Base-by-base conservation (phyloP, 2,888 invertebrate genomes). In the Limenitis camilla region DNA sequence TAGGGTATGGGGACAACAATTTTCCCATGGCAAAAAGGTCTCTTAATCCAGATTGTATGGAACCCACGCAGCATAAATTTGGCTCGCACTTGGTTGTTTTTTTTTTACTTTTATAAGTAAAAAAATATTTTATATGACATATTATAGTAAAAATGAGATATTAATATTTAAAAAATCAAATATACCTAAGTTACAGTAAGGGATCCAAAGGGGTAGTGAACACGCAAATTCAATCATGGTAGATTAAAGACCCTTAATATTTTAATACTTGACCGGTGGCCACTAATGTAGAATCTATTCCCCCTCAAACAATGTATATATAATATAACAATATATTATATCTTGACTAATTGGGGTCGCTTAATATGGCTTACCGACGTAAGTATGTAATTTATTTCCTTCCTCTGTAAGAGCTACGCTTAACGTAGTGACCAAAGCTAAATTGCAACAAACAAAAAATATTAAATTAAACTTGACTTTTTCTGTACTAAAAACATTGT, bases 151-250 rank as follows among this genome's bases (percentile, higher is more conserved):
- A 19, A 1, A n/a, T n/a, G n/a, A 19, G 19, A 19, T 31, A 32
- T 19, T 9, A 28, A 9, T 42, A 32, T 5, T 42, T 5, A 8
- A 42, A 27, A 40, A 11, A 9, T 7, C 6, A 69, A n/a, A n/a
- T n/a, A n/a, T 74, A 72, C 74, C 72, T 71, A 74, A 74, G 36
- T 40, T 42, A 40, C 5, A 10, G 71, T 69, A 65, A 36, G 61
- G 66, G 66, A 61, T 66, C 38, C 9, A 69, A 71, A 72, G 67
- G 71, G 71, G 65, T 69, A 71, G 64, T 62, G 69, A 75, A 75
- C 76, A 82, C 77, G 80, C 78, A 82, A 86, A 84, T 87, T 87
- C 85, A 87, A 87, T 86, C 86, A 85, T 80, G 77, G 83, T 70
- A 78, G 86, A 87, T 87, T 87, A 85, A 74, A 72, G 72, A 59